Percentiles rank a stretch among this genome's conserved stretches.
Conservation (phyloP, 1,140 invertebrate genomes). For the Aphaenogaster floridana region DNA sequence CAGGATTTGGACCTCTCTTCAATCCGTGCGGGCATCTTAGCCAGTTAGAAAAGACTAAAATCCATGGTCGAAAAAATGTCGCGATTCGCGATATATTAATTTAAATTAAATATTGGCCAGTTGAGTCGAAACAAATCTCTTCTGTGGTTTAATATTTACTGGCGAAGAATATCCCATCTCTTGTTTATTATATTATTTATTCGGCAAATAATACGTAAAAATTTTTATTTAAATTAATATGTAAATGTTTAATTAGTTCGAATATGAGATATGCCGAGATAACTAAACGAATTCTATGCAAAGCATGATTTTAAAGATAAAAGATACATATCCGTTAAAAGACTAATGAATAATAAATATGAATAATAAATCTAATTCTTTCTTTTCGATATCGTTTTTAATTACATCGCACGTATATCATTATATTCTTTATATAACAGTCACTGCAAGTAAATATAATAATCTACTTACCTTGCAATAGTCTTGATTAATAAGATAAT, state of each 20-base stretch:
- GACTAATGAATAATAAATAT: neutral
- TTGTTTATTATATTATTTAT: neutral
- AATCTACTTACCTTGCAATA: constrained; percentile 23
- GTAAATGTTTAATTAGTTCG: neutral
- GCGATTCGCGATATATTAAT: too few species aligned
- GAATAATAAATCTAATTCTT: neutral
- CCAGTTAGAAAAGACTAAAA: too few species aligned
- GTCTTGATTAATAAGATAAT: constrained; percentile 11
- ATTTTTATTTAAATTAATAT: neutral
- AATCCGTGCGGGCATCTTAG: too few species aligned
- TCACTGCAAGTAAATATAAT: neutral
- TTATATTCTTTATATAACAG: neutral
- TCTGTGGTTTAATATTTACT: too few species aligned
- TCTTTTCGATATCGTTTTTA: neutral
- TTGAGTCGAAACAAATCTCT: too few species aligned
- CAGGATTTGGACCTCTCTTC: too few species aligned
- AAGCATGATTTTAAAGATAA: neutral
- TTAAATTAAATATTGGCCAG: too few species aligned
- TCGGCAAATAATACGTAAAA: neutral
- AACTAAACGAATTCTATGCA: neutral
- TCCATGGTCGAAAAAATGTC: too few species aligned
- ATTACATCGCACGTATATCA: neutral
- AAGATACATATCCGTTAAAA: neutral
- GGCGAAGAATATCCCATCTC: too few species aligned
- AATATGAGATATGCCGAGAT: neutral